These are phyloP conservation scores for Lagria hirta DNA, from an alignment of 2,888 invertebrate genomes.

Conservation along the genomic window DNA sequence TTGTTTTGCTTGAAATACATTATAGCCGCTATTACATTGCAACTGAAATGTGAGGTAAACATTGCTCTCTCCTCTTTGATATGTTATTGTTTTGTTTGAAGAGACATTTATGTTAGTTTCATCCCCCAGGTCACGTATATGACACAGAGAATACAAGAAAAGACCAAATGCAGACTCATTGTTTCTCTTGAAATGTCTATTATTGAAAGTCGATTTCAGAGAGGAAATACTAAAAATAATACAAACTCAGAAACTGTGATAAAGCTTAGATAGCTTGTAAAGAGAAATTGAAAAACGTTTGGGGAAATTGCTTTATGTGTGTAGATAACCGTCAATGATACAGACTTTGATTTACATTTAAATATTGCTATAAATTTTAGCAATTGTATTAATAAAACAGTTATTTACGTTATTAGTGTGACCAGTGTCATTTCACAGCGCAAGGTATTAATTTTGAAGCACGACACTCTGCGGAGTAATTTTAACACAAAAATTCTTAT, in stretches of 20 bases:
- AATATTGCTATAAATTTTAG: no score
- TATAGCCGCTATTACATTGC: slow-evolving; percentile 9
- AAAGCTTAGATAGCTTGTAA: slow-evolving; percentile 8
- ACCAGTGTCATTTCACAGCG: no score
- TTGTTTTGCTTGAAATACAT: slow-evolving; percentile 16
- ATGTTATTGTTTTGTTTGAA: slow-evolving; percentile 10
- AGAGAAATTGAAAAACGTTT: slow-evolving; percentile 11
- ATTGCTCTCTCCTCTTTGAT: slow-evolving; percentile 5
- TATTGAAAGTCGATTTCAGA: no score
- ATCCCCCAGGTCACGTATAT: slow-evolving; percentile 12
- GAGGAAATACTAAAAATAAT: no score
- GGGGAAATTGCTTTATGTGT: neutral
- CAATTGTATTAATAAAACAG: no score
- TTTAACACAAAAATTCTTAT: no score
- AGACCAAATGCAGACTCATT: neutral
- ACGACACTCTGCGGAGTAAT: no score
- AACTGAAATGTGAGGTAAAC: slow-evolving; percentile 12
- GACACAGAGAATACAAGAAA: slow-evolving; percentile 9
- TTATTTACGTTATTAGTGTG: no score
- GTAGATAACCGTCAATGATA: no score
- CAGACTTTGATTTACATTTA: no score
- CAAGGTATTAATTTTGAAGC: no score
- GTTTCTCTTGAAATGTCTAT: no score
- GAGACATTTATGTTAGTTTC: slow-evolving; percentile 15
- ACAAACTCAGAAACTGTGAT: neutral